phyloP scores from a whole-genome alignment of 1,140 invertebrate genomes.

The Eulimnadia texana region DNA sequence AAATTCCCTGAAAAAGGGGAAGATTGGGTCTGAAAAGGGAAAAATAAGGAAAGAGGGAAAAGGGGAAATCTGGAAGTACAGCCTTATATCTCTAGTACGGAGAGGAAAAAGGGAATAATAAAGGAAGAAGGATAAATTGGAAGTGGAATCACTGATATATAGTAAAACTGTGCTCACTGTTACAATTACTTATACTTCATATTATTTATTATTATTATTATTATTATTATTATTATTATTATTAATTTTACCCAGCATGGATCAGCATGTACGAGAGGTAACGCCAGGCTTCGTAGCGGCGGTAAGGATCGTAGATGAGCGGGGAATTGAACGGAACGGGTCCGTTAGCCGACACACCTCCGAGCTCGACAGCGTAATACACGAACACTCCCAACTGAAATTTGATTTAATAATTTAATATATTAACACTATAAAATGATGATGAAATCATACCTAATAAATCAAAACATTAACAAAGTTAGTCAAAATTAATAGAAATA shows the following conservation, averaged over 20 bases:
- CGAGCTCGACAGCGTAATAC: slow-evolving; percentile 29
- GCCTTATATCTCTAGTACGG: too few species aligned
- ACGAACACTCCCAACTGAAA: slow-evolving; percentile 33
- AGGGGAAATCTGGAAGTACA: too few species aligned
- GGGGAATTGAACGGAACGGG: slow-evolving; percentile 53
- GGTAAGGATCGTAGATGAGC: slow-evolving; percentile 81
- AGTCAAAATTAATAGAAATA: neutral
- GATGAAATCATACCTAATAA: neutral
- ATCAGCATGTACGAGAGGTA: slow-evolving; percentile 94
- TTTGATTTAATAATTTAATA: neutral
- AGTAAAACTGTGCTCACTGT: too few species aligned
- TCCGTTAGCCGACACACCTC: slow-evolving; percentile 25
- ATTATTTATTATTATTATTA: neutral
- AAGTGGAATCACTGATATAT: too few species aligned
- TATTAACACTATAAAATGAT: neutral
- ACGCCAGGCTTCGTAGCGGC: slow-evolving; percentile 77
- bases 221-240: slow-evolving; percentile 3
- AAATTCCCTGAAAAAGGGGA: too few species aligned
- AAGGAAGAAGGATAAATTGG: too few species aligned
- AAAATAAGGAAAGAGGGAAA: too few species aligned
- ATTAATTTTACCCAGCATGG: slow-evolving; percentile 35
- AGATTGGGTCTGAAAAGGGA: too few species aligned
- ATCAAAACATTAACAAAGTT: neutral
- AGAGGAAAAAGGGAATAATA: too few species aligned
- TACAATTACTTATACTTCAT: neutral